These are phyloP conservation scores for Aythya baeri DNA, from an alignment of 2,113 vertebrate genomes.

Conservation along the genomic window DNA sequence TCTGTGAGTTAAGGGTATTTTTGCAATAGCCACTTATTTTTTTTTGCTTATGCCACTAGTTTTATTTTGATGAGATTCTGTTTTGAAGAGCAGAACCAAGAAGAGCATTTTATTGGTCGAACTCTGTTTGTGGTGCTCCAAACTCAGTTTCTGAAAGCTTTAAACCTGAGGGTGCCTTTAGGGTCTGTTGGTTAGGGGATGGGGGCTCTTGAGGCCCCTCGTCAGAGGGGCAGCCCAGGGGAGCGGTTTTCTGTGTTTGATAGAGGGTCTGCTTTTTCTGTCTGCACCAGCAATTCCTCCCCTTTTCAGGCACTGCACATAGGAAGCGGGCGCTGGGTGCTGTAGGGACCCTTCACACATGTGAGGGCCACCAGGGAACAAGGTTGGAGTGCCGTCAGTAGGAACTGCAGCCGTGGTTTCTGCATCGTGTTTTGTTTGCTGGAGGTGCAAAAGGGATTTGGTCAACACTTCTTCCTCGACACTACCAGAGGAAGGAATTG, in stretches of 20 bases:
- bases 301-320: too few species aligned
- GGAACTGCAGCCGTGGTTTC: not conserved
- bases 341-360: not conserved
- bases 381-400: fast-evolving
- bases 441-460: not conserved
- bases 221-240: not conserved
- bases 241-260: not conserved
- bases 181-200: not conserved
- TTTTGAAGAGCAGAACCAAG: not conserved
- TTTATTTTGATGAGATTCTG: not conserved
- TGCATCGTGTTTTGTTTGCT: not conserved
- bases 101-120: not conserved
- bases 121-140: not conserved
- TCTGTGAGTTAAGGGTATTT: not conserved
- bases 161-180: not conserved
- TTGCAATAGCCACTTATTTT: not conserved
- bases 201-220: not conserved
- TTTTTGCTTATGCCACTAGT: not conserved
- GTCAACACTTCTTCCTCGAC: too few species aligned
- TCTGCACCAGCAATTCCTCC: not conserved
- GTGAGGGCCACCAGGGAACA: fast-evolving
- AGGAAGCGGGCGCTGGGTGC: not conserved
- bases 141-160: not conserved
- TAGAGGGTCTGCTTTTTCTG: not conserved
- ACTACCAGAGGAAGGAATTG: not conserved